Conservation (phyloP, 2,888 invertebrate species). For the Masnerella sp. region DNA sequence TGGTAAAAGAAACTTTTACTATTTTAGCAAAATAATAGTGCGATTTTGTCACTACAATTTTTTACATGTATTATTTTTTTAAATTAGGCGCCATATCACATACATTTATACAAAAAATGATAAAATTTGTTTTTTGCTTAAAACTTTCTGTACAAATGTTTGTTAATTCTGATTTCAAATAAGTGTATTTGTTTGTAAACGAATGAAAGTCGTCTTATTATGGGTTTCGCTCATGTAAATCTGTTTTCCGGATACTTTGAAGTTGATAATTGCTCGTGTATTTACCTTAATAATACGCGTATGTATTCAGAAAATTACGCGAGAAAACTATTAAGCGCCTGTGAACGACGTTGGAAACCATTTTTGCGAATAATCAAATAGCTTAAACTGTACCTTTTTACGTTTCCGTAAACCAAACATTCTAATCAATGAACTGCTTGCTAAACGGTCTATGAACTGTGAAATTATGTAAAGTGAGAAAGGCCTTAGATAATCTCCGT, state of each 20-base stretch:
- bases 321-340: conserved; percentile 21
- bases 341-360: conserved; percentile 18
- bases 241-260: conserved; percentile 32
- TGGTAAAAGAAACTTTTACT: no score
- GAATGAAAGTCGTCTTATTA: conserved; percentile 27
- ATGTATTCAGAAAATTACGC: conserved; percentile 9
- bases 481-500: conserved; percentile 2
- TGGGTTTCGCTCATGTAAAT: conserved; percentile 2
- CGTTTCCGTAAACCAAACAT: conserved; percentile 10
- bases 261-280: conserved; percentile 19
- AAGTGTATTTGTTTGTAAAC: background rate
- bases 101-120: no score
- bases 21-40: no score
- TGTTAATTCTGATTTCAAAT: no score
- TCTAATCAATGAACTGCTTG: conserved; percentile 14
- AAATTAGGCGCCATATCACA: no score
- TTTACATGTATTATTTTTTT: no score
- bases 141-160: no score
- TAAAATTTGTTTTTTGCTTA: no score
- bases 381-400: background rate
- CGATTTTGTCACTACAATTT: no score
- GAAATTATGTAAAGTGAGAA: conserved; percentile 13
- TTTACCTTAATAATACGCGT: conserved; percentile 30
- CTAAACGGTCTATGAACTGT: conserved; percentile 1
- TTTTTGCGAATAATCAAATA: conserved; percentile 6